Evolutionary conservation across 2,888 invertebrate genomes (phyloP).

Genomic region (Heteromyza rotundicornis): DNA sequence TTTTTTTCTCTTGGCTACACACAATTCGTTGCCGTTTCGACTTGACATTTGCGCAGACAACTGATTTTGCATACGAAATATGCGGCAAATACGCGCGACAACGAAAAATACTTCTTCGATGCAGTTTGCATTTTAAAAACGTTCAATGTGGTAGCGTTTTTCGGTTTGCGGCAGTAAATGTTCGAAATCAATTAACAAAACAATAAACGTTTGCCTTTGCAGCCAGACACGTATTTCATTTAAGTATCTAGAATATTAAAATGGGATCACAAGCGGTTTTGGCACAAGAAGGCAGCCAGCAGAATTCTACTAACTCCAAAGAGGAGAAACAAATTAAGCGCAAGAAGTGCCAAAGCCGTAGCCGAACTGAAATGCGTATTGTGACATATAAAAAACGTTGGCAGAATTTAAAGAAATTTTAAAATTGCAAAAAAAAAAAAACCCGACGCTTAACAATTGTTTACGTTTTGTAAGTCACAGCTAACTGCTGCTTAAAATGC

Average conservation of each 20-base stretch:
- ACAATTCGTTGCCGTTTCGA: background rate
- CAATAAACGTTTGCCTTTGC: constrained; percentile 56
- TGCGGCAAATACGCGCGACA: background rate
- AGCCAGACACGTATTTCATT: constrained; percentile 61
- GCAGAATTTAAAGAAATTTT: constrained; percentile 39
- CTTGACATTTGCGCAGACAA: constrained; percentile 14
- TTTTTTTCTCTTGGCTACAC: no score
- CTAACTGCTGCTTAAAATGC: background rate
- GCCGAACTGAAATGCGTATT: constrained; percentile 32
- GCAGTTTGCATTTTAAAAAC: constrained; percentile 49
- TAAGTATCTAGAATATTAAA: constrained; percentile 63
- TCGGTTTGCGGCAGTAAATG: background rate
- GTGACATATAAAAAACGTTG: constrained; percentile 54
- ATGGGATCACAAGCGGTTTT: constrained; percentile 54
- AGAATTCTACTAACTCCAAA: constrained; percentile 4
- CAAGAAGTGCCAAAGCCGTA: constrained; percentile 7
- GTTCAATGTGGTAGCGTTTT: background rate
- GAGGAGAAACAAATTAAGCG: constrained; percentile 8
- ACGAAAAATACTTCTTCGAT: no score
- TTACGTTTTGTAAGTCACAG: constrained; percentile 1
- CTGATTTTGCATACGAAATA: constrained; percentile 53
- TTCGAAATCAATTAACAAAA: constrained; percentile 55
- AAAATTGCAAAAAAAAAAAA: background rate
- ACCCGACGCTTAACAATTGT: background rate
- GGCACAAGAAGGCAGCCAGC: constrained; percentile 4